phyloP scores from a whole-genome alignment of 2,797 vertebrate species.

The Microctenopoma lineatum region DNA sequence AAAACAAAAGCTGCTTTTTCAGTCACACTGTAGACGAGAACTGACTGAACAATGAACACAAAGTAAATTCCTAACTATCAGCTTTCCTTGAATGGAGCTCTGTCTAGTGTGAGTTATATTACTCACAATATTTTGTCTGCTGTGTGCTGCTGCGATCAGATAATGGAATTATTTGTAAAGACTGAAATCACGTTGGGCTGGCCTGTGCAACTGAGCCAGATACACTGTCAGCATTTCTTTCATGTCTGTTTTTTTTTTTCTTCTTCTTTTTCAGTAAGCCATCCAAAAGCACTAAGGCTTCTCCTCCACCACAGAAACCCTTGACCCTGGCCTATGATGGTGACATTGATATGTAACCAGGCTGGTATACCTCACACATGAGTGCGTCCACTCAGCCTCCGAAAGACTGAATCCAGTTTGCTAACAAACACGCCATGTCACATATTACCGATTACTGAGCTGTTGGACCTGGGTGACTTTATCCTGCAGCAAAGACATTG shows the following conservation, averaged over 20 bases:
- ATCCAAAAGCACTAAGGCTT: slow-evolving; percentile 87
- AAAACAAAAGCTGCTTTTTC: slow-evolving; percentile 25
- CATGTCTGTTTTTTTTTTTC: slow-evolving; percentile 28
- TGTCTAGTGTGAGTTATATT: slow-evolving; percentile 64
- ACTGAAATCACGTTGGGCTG: slow-evolving; percentile 44
- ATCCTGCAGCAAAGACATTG: slow-evolving; percentile 12
- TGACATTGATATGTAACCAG: slow-evolving; percentile 93
- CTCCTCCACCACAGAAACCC: slow-evolving; percentile 93
- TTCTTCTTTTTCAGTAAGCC: slow-evolving; percentile 83
- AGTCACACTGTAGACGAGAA: slow-evolving; percentile 19
- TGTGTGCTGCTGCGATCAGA: slow-evolving; percentile 59
- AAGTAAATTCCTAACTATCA: slow-evolving; percentile 20
- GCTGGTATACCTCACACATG: slow-evolving; percentile 42
- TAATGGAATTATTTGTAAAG: slow-evolving; percentile 62
- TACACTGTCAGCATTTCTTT: slow-evolving; percentile 34
- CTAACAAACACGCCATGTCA: slow-evolving; percentile 31
- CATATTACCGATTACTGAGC: slow-evolving; percentile 11
- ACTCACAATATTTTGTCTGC: slow-evolving; percentile 40
- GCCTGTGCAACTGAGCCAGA: slow-evolving; percentile 40
- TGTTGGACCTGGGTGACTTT: slow-evolving; percentile 16
- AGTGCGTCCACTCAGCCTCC: slow-evolving; percentile 37
- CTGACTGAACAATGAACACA: slow-evolving; percentile 14
- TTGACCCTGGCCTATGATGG: slow-evolving; percentile 96
- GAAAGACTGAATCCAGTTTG: slow-evolving; percentile 36
- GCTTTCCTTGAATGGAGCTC: slow-evolving; percentile 21